Evolutionary conservation across 37 sponge, comb jelly and placozoan genomes (phyloP).

Genomic region (Diacarnus erythraeanus): DNA sequence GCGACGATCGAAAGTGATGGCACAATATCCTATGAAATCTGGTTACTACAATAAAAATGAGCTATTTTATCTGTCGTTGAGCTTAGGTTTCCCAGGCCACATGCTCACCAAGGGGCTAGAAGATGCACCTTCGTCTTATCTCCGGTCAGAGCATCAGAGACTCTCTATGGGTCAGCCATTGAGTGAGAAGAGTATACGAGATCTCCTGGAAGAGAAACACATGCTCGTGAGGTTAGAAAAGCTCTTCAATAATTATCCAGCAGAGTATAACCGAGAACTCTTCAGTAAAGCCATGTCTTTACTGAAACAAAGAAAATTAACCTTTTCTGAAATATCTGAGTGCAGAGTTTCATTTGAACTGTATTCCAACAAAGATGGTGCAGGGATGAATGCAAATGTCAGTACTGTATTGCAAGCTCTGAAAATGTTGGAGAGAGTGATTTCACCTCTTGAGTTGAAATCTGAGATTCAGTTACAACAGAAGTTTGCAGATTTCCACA

Average conservation of each 20-base stretch:
- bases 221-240: conserved; percentile 35
- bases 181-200: conserved; percentile 11
- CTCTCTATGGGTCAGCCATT: background rate
- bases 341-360: conserved; percentile 50
- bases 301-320: conserved; percentile 34
- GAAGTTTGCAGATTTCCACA: conserved; percentile 23
- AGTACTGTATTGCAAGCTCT: conserved; percentile 34
- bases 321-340: conserved; percentile 39
- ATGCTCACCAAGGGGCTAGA: conserved; percentile 10
- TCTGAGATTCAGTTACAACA: conserved; percentile 24
- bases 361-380: conserved; percentile 40
- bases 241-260: conserved; percentile 43
- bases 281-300: conserved; percentile 35
- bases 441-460: conserved; percentile 35
- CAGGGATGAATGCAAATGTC: conserved; percentile 29
- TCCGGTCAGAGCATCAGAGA: background rate
- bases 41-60: conserved; percentile 30
- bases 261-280: conserved; percentile 46
- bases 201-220: conserved; percentile 20
- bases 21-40: background rate
- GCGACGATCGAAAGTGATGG: background rate
- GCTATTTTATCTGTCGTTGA: conserved; percentile 30
- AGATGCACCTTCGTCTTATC: background rate
- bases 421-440: conserved; percentile 38
- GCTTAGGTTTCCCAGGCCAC: conserved; percentile 44